A percentile compares a stretch with the other conserved stretches of the same genome.
Evolutionary conservation across 2,113 vertebrate species (phyloP).

Genomic region (Lipophrys pholis): DNA sequence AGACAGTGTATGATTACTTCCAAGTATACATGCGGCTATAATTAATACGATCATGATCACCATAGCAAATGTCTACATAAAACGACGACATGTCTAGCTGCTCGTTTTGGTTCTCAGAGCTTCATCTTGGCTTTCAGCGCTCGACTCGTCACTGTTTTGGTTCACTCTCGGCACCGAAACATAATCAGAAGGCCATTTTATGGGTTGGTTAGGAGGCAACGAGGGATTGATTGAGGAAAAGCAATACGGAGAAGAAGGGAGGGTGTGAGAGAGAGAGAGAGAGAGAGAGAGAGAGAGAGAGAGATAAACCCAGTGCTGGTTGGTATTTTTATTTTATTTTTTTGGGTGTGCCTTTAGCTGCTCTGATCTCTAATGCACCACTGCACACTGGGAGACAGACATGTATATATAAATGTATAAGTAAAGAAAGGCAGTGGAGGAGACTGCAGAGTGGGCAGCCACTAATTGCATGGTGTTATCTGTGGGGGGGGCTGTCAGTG

Average conservation of each 20-base stretch:
- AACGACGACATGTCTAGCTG: no score
- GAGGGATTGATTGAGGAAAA: not conserved
- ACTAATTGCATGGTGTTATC: slow-evolving; percentile 82
- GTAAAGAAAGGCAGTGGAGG: slow-evolving; percentile 46
- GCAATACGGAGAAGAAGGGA: slow-evolving; percentile 19
- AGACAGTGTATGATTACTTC: not conserved
- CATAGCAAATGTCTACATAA: no score
- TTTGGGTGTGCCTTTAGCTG: slow-evolving; percentile 48
- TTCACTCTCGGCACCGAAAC: no score
- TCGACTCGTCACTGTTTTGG: no score
- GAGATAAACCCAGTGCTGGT: slow-evolving; percentile 14
- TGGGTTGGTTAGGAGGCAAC: no score
- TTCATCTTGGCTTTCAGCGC: no score
- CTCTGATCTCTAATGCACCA: slow-evolving; percentile 31
- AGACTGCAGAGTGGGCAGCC: slow-evolving; percentile 61
- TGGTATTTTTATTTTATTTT: no score
- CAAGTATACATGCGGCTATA: not conserved
- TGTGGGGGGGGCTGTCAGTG: slow-evolving; percentile 62
- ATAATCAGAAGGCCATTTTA: no score
- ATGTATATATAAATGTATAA: slow-evolving; percentile 46
- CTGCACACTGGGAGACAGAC: not conserved
- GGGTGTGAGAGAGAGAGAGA: slow-evolving; percentile 19
- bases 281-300: slow-evolving; percentile 24
- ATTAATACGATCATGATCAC: no score
- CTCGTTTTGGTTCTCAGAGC: no score